phyloP scores from a whole-genome alignment of 2,797 vertebrate species.

The Amphiprion clarkii region DNA sequence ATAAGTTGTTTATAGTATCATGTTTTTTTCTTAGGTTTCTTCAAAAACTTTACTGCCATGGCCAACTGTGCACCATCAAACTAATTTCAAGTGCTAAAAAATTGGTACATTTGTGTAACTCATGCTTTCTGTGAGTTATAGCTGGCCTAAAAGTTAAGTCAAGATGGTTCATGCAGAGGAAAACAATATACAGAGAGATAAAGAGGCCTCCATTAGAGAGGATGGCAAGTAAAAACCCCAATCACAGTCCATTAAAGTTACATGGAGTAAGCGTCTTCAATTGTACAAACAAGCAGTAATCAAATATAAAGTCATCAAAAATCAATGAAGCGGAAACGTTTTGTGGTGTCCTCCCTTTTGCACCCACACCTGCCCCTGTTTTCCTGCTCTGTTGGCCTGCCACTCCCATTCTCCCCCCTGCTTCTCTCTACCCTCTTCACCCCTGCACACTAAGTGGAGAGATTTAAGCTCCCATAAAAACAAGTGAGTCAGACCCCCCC shows the following conservation, averaged over 20 bases:
- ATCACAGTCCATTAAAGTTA: constrained; percentile 27
- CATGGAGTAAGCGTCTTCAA: constrained; percentile 10
- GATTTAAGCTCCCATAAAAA: constrained; percentile 65
- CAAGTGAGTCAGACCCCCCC: constrained; percentile 68
- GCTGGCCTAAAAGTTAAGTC: constrained; percentile 29
- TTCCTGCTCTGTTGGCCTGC: constrained; percentile 15
- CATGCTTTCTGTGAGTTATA: constrained; percentile 7
- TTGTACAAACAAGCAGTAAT: constrained; percentile 10
- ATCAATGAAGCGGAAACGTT: constrained; percentile 13
- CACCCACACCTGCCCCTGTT: constrained; percentile 33
- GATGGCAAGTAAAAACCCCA: constrained; percentile 20
- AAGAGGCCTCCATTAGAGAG: not conserved
- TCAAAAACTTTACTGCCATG: not conserved
- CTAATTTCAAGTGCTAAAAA: constrained; percentile 25
- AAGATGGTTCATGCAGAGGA: constrained; percentile 1
- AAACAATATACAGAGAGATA: constrained; percentile 31
- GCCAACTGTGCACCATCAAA: constrained; percentile 33
- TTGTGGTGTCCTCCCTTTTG: constrained; percentile 15
- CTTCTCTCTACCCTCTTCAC: constrained; percentile 23
- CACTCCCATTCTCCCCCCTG: constrained; percentile 11
- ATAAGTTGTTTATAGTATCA: not conserved
- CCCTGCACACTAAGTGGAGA: constrained; percentile 46
- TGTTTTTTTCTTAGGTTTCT: constrained; percentile 3
- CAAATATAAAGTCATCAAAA: constrained; percentile 2
- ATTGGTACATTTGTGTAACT: constrained; percentile 9